Base-by-base conservation (phyloP, 2,888 invertebrate species). In the Eupsilia transversa region DNA sequence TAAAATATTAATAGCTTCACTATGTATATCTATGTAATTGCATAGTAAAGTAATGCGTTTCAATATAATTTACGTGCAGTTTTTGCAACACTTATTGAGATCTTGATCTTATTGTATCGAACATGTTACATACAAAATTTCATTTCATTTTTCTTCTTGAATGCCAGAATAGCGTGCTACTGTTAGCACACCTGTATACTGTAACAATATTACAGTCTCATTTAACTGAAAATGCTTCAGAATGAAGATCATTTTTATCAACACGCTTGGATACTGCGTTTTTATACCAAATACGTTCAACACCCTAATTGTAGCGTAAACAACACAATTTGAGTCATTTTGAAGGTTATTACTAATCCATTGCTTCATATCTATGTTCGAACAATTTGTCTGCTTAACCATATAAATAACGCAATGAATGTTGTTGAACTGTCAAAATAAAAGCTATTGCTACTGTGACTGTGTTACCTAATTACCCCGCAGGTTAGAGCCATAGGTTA, bases 1-100 rank as follows among this genome's bases (percentile, higher is more conserved):
- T 83, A 80, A 70, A 61, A 68, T 60, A 43, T 73, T 74, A 74
- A 82, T 54, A 57, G 10, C 52, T 77, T 12, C 54, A 23, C 33
- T 57, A 52, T 61, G 54, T 65, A n/a, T 5, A 41, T 33, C 14
- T 56, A 57, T 27, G 27, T 82, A 60, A 59, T 72, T 54, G 59
- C 33, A 35, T 64, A 49, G 41, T 43, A 59, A 64, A 27, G 1
- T 63, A 49, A 76, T 38, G 43, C 49, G 27, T 56, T 52, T 20
- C n/a, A 46, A 46, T 54, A 56, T 41, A n/a, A 33, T 65, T 30
- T 12, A 33, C 9, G 1, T 41, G 14, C 23, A 43, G 60, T 33
- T 81, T 60, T 65, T 65, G 52, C 67, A 56, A 57, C n/a, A 33
- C 3, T 14, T n/a, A n/a, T n/a, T n/a, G n/a, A n/a, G 14, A 70